Evolutionary conservation across 1,140 invertebrate genomes (phyloP), one percentile per base, ranked within the genome.

Genomic region (Aphaenogaster rudis): DNA sequence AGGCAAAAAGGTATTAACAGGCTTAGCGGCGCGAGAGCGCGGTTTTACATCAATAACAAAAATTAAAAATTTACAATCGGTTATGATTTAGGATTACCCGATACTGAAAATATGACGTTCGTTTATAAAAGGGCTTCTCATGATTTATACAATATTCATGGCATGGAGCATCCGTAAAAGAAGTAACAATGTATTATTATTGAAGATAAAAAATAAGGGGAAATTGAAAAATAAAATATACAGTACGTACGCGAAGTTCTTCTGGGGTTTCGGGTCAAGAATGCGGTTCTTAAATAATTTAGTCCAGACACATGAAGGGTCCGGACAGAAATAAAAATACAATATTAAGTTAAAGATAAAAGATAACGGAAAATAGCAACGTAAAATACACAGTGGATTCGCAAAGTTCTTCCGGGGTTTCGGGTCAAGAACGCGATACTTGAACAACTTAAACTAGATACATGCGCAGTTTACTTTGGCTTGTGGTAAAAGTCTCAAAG

Each of bases 271-370:
- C 42, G 66, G 5, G 42, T 69, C n/a, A 69, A 69, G n/a, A 69
- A 69, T n/a, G 42, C 66, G 42, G 2, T 48, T 69, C 11, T 69
- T 48, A 4, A 69, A 69, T 69, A 45, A 69, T 69, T 21, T 28
- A 69, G 21, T 21, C 42, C 8, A n/a, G 63, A 48, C 11, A 67
- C 8, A 21, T 21, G 42, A 48, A 48, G 11, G 11, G 66, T 7
- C 0, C 3, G 9, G 42, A 48, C 42, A 48, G 42, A 48, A 48
- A 69, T 28, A 2, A 69, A 28, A 69, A 48, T 69, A 21, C 42
- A 69, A 69, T 48, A 48, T 69, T 69, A 69, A 69, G n/a, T 69
- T 69, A 69, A 69, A 69, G 39, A 48, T 28, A 48, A 28, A 69
- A 48, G 42, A 48, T 69, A 69, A 69, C 42, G 28, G 66, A 48